Base-by-base conservation (phyloP, 2,888 invertebrate species). In the Napeogenes sylphis region DNA sequence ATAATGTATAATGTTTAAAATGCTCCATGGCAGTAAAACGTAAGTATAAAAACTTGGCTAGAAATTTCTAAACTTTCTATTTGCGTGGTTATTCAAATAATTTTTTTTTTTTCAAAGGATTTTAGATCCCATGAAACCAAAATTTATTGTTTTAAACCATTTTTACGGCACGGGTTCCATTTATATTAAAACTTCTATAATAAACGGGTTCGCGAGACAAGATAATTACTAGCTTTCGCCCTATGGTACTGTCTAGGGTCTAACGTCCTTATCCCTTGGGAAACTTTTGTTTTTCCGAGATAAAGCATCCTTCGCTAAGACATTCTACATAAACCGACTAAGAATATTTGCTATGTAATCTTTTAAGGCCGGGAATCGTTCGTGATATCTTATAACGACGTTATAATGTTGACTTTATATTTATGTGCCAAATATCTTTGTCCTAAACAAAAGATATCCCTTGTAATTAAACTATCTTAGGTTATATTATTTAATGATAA, bases 311-410 rank as follows among this genome's bases (percentile, higher is more conserved):
- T 55, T 60, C 55, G 57, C 60, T 57, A 55, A 55, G 54, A 55
- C 45, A 35, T 45, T 59, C 57, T 61, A 47, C 55, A 64, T 57
- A 64, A 51, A 51, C 21, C 10, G 30, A 59, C 51, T 55, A 54
- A 46, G 33, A 61, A 55, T 42, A 64, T 60, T 60, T 60, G 60
- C 60, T 64, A 56, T 58, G 63, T 63, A 61, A 63, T 64, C 63
- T 64, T 64, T 64, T 64, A 33, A 58, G 63, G 63, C 55, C 61
- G 63, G 61, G 58, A 64, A 64, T 57, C 58, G 60, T 64, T 64
- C 63, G 54, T 64, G 63, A 61, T 57, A 51, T 30, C 21, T 21
- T 21, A 21, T 21, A 30, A 21, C 8, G 6, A 30, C 51, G 47
- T 55, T 33, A 42, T 54, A 42, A 64, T 42, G 61, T 64, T 58